phyloP scores from a whole-genome alignment of 2,113 vertebrate species.

The Pleuronectes platessa region DNA sequence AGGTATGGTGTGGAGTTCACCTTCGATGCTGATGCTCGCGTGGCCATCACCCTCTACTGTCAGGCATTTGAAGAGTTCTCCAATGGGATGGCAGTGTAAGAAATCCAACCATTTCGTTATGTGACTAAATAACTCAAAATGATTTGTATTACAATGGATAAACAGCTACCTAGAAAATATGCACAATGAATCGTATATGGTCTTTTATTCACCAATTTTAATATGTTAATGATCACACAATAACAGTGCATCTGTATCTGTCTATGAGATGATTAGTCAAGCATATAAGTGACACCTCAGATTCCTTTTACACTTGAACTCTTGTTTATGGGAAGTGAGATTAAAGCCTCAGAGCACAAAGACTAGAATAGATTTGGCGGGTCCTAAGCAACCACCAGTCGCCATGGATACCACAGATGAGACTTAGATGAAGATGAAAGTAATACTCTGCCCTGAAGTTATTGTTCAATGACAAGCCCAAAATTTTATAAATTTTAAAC shows the following conservation, averaged over 20 bases:
- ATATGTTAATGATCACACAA: background rate
- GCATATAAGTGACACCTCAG: background rate
- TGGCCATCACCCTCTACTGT: constrained; percentile 97
- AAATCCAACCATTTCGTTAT: constrained; percentile 6
- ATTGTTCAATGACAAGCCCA: background rate
- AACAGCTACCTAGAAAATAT: background rate
- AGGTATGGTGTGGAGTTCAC: constrained; percentile 97
- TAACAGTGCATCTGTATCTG: background rate
- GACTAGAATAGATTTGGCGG: constrained; percentile 52
- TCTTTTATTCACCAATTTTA: background rate
- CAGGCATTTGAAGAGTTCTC: constrained; percentile 96
- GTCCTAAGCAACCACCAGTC: constrained; percentile 73
- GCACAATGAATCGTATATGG: background rate
- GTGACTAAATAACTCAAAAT: background rate
- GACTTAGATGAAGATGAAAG: constrained; percentile 43
- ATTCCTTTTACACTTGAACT: constrained; percentile 12
- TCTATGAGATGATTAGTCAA: background rate
- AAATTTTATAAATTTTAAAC: background rate
- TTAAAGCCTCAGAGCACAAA: constrained; percentile 37
- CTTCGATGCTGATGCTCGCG: constrained; percentile 94
- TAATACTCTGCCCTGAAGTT: constrained; percentile 27
- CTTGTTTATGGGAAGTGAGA: constrained; percentile 25
- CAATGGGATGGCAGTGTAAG: constrained; percentile 95
- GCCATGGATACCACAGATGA: constrained; percentile 71
- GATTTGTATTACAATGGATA: background rate